Percentiles rank a stretch among this genome's conserved stretches.
phyloP scores from a whole-genome alignment of 2,113 vertebrate genomes.

The Parotia lawesii region DNA sequence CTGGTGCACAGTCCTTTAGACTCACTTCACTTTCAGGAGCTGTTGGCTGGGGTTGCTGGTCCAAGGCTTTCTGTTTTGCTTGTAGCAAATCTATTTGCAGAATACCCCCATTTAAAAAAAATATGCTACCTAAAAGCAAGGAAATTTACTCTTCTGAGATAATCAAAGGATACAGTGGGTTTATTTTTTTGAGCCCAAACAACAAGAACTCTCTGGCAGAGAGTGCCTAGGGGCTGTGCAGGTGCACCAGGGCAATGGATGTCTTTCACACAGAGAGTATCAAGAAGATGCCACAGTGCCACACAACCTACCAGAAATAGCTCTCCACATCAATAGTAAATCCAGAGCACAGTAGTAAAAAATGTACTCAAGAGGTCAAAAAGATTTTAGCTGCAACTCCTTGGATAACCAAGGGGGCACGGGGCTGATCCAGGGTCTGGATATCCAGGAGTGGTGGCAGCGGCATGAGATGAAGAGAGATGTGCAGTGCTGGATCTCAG shows the following conservation, averaged over 20 bases:
- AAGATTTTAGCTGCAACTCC: background rate
- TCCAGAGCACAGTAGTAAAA: background rate
- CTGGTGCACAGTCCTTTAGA: background rate
- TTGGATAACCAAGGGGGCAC: background rate
- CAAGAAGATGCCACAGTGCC: background rate
- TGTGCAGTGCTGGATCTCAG: background rate
- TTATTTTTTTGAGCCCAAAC: background rate
- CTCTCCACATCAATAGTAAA: background rate
- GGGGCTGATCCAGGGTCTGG: background rate
- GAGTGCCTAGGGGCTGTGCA: background rate
- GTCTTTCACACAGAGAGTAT: rapidly evolving
- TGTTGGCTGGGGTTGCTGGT: background rate
- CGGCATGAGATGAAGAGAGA: rapidly evolving
- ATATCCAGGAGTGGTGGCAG: background rate
- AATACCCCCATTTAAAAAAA: background rate
- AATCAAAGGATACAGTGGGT: background rate
- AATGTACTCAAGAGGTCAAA: background rate
- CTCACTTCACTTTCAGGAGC: background rate
- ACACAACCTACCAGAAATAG: background rate
- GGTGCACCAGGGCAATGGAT: background rate
- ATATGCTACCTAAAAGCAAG: background rate
- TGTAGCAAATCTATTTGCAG: background rate
- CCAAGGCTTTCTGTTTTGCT: background rate
- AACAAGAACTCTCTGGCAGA: background rate
- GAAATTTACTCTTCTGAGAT: background rate